Base-by-base conservation (phyloP, 1,140 invertebrate genomes). In the Aphaenogaster floridana region DNA sequence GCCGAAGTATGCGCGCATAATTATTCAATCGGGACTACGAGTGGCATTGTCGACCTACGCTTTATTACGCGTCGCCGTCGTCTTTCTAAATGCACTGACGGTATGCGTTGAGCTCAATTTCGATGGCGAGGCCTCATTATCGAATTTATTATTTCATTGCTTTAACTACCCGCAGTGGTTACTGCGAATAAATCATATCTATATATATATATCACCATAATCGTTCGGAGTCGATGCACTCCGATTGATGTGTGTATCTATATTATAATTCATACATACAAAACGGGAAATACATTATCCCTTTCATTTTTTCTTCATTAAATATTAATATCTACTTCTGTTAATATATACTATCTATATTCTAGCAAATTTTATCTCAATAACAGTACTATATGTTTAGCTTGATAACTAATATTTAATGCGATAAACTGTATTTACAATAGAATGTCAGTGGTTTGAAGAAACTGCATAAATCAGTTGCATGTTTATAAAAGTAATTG, bases 11-110 rank as follows among this genome's bases (percentile, higher is more conserved):
- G 86, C 71, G 64, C 64, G 79, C 88, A 88, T 93, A 93, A 94
- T 94, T 93, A 93, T 94, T 93, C 92, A 94, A 94, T 94, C 91
- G 88, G 52, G 86, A 91, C 64, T 59, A 79, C 66, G 85, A 87
- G 59, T 79, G 86, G 72, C 76, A 92, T 92, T 89, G 85, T 86
- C 90, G 68, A 84, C 93, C 93, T 89, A 93, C 92, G 89, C 91
- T 89, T 92, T 91, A 90, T 93, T 91, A 90, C 74, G 54, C 39
- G 57, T 80, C 59, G 74, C 83, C 48, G 50, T 80, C 63, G 81
- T 90, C 83, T 88, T 86, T 90, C 87, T 88, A 87, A 45, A 89
- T 87, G 78, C 85, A 68, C 34, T 77, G 72, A 76, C 59, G 64
- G 86, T 88, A 88, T 88, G 81, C 34, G 88, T 54, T 52, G 34